phyloP scores from a whole-genome alignment of 2,888 invertebrate species.

The Pachliopta kotzebuea region DNA sequence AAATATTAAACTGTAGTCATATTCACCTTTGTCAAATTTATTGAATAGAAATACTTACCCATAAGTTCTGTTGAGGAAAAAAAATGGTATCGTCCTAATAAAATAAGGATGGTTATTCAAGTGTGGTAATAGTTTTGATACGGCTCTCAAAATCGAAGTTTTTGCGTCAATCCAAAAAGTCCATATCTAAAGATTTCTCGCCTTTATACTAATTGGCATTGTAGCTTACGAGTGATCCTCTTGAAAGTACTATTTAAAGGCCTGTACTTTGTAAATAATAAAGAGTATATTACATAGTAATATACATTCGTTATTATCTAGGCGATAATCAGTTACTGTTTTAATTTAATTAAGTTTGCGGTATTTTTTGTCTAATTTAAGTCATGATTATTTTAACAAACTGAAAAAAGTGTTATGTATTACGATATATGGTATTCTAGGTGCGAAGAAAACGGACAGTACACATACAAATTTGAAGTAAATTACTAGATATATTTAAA shows the following conservation, averaged over 20 bases:
- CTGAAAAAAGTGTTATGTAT: no score
- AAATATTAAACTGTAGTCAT: not conserved
- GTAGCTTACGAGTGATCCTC: constrained; percentile 38
- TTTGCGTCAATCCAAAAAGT: constrained; percentile 18
- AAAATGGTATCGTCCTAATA: constrained; percentile 46
- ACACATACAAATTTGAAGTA: no score
- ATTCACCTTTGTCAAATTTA: not conserved
- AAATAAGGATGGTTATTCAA: constrained; percentile 56
- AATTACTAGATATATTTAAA: no score
- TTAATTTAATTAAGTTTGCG: no score
- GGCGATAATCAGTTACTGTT: no score
- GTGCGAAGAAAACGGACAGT: no score
- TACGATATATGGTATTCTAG: no score
- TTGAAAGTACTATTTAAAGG: constrained; percentile 9
- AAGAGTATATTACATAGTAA: not conserved
- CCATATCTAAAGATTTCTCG: constrained; percentile 9
- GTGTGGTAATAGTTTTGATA: constrained; percentile 46
- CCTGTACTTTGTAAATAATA: not conserved
- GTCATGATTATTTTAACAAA: no score
- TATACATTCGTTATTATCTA: not conserved
- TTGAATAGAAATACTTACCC: constrained; percentile 5
- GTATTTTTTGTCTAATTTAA: no score
- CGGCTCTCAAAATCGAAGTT: constrained; percentile 31
- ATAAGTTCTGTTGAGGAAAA: constrained; percentile 27
- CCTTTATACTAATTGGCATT: constrained; percentile 36